phyloP scores from a whole-genome alignment of 2,888 invertebrate genomes.

The Podabrus alpinus region DNA sequence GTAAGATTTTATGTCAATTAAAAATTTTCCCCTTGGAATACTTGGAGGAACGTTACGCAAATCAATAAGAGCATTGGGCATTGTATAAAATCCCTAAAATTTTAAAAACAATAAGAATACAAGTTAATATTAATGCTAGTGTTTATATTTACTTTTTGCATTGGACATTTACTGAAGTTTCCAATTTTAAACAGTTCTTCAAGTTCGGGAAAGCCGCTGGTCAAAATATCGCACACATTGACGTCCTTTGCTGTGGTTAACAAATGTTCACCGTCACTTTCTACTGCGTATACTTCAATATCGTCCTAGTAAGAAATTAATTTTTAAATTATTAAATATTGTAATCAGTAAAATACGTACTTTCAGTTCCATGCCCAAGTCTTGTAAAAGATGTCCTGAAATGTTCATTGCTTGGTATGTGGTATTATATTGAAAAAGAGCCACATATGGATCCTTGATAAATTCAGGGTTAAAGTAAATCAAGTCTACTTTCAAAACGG shows the following conservation, averaged over 20 bases:
- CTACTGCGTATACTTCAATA: slow-evolving; percentile 14
- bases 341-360: not conserved
- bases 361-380: slow-evolving; percentile 20
- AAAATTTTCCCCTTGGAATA: slow-evolving; percentile 17
- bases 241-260: slow-evolving; percentile 20
- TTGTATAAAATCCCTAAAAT: slow-evolving; percentile 16
- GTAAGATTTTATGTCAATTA: slow-evolving; percentile 17
- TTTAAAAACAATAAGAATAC: not conserved
- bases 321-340: not conserved
- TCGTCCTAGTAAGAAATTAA: slow-evolving; percentile 12
- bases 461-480: slow-evolving; percentile 13
- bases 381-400: slow-evolving; percentile 17
- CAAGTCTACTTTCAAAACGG: slow-evolving; percentile 13
- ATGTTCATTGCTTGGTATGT: slow-evolving; percentile 18
- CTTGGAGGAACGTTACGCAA: slow-evolving; percentile 13
- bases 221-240: slow-evolving; percentile 21
- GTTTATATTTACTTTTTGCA: slow-evolving; percentile 15
- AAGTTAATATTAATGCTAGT: not conserved
- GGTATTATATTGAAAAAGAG: slow-evolving; percentile 18
- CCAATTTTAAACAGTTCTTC: slow-evolving; percentile 25
- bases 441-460: slow-evolving; percentile 1
- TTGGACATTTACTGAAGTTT: slow-evolving; percentile 23
- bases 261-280: slow-evolving; percentile 7
- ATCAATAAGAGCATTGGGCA: slow-evolving; percentile 11
- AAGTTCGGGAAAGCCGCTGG: slow-evolving; percentile 18